Percentiles rank a stretch among this genome's conserved stretches.
Conservation (phyloP, 2,797 vertebrate genomes). For the Coregonus ussuriensis region DNA sequence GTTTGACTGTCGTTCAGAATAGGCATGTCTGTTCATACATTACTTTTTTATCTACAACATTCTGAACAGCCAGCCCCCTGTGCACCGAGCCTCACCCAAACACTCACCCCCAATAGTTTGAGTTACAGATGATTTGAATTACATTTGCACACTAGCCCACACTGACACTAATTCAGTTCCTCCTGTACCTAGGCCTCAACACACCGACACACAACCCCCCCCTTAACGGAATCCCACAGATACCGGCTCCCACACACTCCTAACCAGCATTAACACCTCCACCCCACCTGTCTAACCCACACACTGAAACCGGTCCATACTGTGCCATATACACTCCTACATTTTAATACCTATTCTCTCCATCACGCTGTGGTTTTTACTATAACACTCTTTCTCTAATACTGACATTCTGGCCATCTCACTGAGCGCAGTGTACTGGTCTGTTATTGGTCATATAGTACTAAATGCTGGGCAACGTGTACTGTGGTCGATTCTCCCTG, state of each 20-base stretch:
- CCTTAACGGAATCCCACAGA: not conserved
- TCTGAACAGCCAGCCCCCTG: not conserved
- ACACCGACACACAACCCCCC: not conserved
- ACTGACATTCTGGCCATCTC: slow-evolving; percentile 4
- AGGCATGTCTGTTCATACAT: not conserved
- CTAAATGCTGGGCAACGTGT: no score
- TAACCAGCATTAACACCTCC: not conserved
- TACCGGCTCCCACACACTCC: slow-evolving; percentile 3
- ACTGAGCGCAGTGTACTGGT: not conserved
- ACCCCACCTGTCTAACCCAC: no score
- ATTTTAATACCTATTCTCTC: slow-evolving; percentile 14
- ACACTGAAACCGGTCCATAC: not conserved
- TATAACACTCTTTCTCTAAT: slow-evolving; percentile 16
- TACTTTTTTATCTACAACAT: not conserved
- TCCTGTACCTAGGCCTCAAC: not conserved
- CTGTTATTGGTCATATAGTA: slow-evolving; percentile 7
- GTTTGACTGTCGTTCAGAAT: not conserved
- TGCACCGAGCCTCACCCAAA: not conserved
- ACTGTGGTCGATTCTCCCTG: not conserved
- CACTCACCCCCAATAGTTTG: slow-evolving; percentile 3
- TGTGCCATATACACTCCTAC: slow-evolving; percentile 24
- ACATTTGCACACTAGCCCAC: not conserved
- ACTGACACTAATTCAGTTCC: slow-evolving; percentile 8
- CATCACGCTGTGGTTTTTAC: not conserved
- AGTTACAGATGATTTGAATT: not conserved